Conservation (phyloP, 1,140 invertebrate genomes). For the Drosophila ironensis region DNA sequence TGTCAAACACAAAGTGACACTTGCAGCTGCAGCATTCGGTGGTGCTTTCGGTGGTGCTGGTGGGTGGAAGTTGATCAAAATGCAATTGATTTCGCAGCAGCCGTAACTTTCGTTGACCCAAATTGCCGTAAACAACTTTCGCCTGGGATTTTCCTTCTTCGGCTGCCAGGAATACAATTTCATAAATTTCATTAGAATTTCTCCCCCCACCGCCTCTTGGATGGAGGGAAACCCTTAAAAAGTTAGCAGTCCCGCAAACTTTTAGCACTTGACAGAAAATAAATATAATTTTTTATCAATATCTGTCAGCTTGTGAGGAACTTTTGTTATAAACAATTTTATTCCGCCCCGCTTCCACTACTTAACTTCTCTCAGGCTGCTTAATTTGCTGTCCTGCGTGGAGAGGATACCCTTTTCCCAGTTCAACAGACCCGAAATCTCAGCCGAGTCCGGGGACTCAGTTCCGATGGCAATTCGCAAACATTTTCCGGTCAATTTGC, state of each 20-base stretch:
- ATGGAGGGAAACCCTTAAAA: conserved; percentile 26
- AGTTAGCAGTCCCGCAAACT: conserved; percentile 41
- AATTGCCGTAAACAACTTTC: conserved; percentile 71
- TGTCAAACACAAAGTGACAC: conserved; percentile 53
- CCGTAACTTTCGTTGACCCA: conserved; percentile 70
- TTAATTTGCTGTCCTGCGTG: conserved; percentile 51
- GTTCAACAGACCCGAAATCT: conserved; percentile 55
- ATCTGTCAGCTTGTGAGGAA: conserved; percentile 38
- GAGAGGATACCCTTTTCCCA: conserved; percentile 2
- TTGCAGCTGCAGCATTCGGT: conserved; percentile 3
- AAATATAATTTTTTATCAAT: conserved; percentile 49
- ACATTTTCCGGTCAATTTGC: conserved; percentile 78
- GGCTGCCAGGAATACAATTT: conserved; percentile 60
- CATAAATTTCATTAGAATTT: conserved; percentile 68
- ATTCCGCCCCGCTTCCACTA: conserved; percentile 20
- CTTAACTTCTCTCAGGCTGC: conserved; percentile 39
- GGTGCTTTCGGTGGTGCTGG: neutral
- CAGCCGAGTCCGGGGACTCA: conserved; percentile 24
- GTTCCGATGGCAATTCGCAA: conserved; percentile 75
- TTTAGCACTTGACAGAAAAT: conserved; percentile 46
- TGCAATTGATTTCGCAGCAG: conserved; percentile 68
- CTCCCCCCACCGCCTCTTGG: neutral
- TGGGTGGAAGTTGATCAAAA: conserved; percentile 64
- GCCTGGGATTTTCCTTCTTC: conserved; percentile 33
- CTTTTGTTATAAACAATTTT: conserved; percentile 63